Conservation (phyloP, 2,113 vertebrate species). For the Panthera leo region DNA sequence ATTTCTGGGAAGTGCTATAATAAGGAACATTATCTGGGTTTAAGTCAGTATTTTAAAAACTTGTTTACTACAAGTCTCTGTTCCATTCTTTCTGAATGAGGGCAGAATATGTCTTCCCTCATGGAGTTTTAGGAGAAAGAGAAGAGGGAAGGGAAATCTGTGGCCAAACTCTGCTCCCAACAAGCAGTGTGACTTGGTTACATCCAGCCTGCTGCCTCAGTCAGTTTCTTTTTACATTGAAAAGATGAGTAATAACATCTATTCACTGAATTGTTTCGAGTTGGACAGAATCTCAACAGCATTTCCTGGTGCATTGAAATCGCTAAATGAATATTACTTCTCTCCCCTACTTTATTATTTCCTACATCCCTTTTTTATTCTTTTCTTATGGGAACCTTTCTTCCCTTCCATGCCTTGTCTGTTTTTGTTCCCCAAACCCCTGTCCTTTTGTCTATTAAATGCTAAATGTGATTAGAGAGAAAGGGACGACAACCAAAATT, state of each 20-base stretch:
- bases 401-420: background rate
- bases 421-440: background rate
- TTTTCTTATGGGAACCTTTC: constrained; percentile 31
- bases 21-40: background rate
- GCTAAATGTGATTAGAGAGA: constrained; percentile 35
- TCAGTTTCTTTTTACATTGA: background rate
- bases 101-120: background rate
- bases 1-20: background rate
- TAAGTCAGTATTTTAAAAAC: background rate
- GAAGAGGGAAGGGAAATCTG: background rate
- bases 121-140: background rate
- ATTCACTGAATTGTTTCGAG: background rate
- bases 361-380: background rate
- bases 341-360: background rate
- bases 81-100: background rate
- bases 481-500: constrained; percentile 67
- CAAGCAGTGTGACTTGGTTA: background rate
- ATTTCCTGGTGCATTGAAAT: background rate
- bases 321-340: background rate
- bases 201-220: background rate
- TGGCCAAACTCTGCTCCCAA: background rate
- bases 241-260: background rate
- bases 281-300: background rate
- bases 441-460: constrained; percentile 65
- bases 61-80: background rate